These are phyloP conservation scores for Fukomys damarensis DNA, from an alignment of 2,113 vertebrate genomes.

Conservation along the genomic window DNA sequence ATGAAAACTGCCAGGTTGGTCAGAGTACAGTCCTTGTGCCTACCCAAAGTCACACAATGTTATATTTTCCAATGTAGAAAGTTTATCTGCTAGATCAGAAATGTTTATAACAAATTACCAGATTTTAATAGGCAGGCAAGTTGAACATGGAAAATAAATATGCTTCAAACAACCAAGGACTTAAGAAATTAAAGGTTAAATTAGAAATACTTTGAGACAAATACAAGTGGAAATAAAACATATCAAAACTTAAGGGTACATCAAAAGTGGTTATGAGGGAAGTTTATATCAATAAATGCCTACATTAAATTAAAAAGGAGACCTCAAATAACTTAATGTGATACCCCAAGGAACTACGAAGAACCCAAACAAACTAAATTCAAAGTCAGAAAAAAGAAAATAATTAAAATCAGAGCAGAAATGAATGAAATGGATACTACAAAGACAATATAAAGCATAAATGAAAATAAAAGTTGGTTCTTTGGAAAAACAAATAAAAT, in stretches of 20 bases:
- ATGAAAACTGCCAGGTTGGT: neutral
- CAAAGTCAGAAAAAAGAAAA: neutral
- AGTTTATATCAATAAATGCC: neutral
- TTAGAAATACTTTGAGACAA: neutral
- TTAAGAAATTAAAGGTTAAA: neutral
- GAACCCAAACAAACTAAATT: neutral
- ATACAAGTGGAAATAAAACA: neutral
- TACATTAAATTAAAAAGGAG: neutral
- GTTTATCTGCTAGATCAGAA: neutral
- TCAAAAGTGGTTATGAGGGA: neutral
- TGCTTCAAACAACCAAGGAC: neutral
- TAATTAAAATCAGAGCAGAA: neutral
- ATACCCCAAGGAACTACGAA: neutral
- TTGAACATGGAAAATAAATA: neutral
- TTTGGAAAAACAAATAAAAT: neutral
- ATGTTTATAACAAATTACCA: neutral
- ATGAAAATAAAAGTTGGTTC: neutral
- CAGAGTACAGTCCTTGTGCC: neutral
- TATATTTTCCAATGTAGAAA: neutral
- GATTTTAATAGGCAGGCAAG: neutral
- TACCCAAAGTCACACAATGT: neutral
- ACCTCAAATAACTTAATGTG: neutral
- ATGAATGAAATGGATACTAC: neutral
- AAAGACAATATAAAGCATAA: neutral
- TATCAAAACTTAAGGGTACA: neutral